Conservation (phyloP, 2,113 vertebrate species). For the Neogobius melanostomus region DNA sequence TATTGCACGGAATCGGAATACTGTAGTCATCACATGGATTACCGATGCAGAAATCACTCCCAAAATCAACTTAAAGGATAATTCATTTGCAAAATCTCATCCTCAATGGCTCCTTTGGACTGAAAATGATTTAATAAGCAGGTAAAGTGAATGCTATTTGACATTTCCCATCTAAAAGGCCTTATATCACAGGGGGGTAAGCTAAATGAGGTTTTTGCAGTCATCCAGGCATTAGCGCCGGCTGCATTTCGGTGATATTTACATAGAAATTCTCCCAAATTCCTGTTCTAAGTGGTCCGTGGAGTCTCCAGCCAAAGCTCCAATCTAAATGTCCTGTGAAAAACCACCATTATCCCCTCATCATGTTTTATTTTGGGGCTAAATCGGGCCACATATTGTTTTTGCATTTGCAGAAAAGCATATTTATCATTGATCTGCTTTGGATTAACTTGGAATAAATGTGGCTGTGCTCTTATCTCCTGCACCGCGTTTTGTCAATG, state of each 20-base stretch:
- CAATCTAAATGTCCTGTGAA: conserved; percentile 44
- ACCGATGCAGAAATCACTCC: conserved; percentile 60
- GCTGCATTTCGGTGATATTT: conserved; percentile 38
- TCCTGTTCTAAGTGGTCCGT: conserved; percentile 50
- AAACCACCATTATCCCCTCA: conserved; percentile 43
- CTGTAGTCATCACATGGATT: conserved; percentile 61
- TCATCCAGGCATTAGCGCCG: conserved; percentile 52
- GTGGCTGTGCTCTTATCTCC: not conserved
- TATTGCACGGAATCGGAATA: conserved; percentile 41
- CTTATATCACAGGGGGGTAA: conserved; percentile 57
- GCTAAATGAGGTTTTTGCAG: conserved; percentile 60
- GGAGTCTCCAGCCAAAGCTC: conserved; percentile 52
- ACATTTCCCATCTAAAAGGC: conserved; percentile 36
- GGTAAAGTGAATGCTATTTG: conserved; percentile 28
- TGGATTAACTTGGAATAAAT: conserved; percentile 2
- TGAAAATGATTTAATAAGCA: conserved; percentile 30
- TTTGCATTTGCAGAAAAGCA: conserved; percentile 22
- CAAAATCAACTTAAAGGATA: conserved; percentile 60
- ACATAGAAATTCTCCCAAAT: conserved; percentile 35
- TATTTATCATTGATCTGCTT: conserved; percentile 14
- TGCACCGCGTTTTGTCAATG: not conserved
- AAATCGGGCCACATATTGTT: conserved; percentile 24
- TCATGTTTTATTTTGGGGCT: conserved; percentile 31
- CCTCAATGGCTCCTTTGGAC: conserved; percentile 34
- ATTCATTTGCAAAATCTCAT: conserved; percentile 40